Evolutionary conservation across 2,797 vertebrate species (phyloP).

Genomic region (Malacoctenus gilli): DNA sequence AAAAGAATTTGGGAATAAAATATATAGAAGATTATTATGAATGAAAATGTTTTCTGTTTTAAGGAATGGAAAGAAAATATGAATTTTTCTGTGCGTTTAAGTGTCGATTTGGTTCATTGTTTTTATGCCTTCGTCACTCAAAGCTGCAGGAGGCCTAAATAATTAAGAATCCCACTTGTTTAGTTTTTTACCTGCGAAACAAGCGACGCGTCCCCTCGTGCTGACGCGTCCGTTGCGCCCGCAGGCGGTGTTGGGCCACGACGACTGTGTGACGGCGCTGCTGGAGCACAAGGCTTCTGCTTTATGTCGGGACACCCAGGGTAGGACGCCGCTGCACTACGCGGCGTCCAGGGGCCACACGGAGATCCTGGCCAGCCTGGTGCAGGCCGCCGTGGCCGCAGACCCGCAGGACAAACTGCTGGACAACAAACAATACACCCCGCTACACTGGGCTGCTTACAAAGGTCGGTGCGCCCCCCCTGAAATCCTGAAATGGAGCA

Average conservation of each 20-base stretch:
- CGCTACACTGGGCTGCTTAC: constrained; percentile 97
- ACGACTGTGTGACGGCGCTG: constrained; percentile 91
- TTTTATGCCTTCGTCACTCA: too few species aligned
- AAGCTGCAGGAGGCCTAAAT: too few species aligned
- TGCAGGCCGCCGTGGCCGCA: constrained; percentile 87
- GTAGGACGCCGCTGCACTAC: constrained; percentile 93
- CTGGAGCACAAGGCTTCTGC: constrained; percentile 93
- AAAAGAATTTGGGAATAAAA: too few species aligned
- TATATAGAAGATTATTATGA: too few species aligned
- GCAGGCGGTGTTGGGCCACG: constrained; percentile 91
- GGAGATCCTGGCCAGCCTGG: constrained; percentile 86
- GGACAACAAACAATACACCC: constrained; percentile 95
- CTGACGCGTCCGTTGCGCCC: background rate
- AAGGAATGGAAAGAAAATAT: too few species aligned
- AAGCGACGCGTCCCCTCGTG: too few species aligned
- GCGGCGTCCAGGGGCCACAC: constrained; percentile 92
- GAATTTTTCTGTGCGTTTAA: too few species aligned
- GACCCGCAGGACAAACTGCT: constrained; percentile 91
- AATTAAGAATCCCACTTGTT: too few species aligned
- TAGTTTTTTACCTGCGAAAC: too few species aligned
- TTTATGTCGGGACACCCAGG: constrained; percentile 92
- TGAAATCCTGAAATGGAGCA: background rate
- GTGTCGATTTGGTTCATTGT: too few species aligned
- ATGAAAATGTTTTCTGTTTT: too few species aligned
- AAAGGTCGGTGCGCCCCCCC: constrained; percentile 81